These are phyloP conservation scores for Scolopax mira DNA, from an alignment of 2,113 vertebrate species.

Conservation along the genomic window DNA sequence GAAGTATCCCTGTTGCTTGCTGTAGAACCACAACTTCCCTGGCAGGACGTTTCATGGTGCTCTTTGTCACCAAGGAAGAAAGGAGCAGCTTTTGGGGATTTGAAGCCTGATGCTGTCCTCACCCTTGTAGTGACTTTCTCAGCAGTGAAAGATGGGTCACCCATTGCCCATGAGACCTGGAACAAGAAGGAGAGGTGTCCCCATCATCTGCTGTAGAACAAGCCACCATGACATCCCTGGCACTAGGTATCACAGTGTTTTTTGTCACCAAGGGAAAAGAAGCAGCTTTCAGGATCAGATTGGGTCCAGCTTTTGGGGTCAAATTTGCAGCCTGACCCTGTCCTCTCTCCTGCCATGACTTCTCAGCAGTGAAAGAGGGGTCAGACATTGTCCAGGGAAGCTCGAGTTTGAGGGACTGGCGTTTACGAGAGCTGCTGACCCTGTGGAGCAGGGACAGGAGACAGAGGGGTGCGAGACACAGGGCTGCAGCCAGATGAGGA, in stretches of 20 bases:
- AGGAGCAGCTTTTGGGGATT: neutral
- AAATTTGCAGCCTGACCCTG: neutral
- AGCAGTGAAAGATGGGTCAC: neutral
- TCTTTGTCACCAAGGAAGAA: neutral
- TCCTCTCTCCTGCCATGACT: accelerated
- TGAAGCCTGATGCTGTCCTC: neutral
- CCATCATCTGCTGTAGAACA: neutral
- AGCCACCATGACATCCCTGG: accelerated
- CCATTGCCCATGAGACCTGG: neutral
- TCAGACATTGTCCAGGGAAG: neutral
- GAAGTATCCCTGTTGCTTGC: too few relatives aligned
- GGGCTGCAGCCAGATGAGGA: too few relatives aligned
- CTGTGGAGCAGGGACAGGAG: neutral
- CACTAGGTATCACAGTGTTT: accelerated
- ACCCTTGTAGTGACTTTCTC: neutral
- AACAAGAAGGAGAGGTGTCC: neutral
- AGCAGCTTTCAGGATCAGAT: neutral
- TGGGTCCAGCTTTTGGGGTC: too few relatives aligned
- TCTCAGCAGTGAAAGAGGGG: neutral
- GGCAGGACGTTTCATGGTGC: accelerated
- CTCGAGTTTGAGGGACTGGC: neutral
- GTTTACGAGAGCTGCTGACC: too few relatives aligned
- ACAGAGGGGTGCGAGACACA: accelerated
- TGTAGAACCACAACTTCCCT: neutral
- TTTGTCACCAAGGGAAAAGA: neutral